Conservation (phyloP, 2,888 invertebrate species). For the Cyclophora albipunctata region DNA sequence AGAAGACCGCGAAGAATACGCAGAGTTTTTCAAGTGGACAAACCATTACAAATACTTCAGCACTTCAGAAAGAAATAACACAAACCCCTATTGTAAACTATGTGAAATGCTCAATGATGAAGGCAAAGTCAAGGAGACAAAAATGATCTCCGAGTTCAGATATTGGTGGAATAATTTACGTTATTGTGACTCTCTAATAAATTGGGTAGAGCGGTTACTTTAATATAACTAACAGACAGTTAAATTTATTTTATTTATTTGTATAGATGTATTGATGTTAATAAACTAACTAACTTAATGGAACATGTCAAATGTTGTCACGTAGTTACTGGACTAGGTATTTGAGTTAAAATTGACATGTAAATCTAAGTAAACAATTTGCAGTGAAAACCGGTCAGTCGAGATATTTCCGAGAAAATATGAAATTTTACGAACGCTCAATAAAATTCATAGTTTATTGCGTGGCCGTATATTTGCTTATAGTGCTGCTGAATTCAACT, state of each 20-base stretch:
- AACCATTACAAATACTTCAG: conserved; percentile 28
- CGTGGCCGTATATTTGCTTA: not conserved
- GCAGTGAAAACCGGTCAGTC: not conserved
- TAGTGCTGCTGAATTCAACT: conserved; percentile 1
- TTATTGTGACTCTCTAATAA: conserved; percentile 8
- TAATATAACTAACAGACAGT: too few species aligned
- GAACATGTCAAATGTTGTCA: too few species aligned
- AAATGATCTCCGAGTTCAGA: conserved; percentile 22
- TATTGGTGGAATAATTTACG: conserved; percentile 24
- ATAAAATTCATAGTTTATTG: conserved; percentile 2
- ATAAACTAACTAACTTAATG: too few species aligned
- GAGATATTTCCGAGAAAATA: not conserved
- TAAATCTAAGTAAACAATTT: too few species aligned
- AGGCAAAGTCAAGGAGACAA: conserved; percentile 15
- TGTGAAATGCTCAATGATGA: conserved; percentile 26
- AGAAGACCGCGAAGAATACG: conserved; percentile 21
- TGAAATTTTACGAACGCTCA: conserved; percentile 5
- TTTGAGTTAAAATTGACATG: too few species aligned
- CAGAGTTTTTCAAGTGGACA: conserved; percentile 28
- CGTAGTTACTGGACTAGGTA: too few species aligned
- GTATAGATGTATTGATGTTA: too few species aligned
- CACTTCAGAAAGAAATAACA: conserved; percentile 22
- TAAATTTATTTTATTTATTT: too few species aligned
- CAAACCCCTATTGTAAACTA: conserved; percentile 28
- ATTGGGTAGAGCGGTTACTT: too few species aligned